Base-by-base conservation (phyloP, 2,888 invertebrate genomes). In the Drosophila melanosoma region DNA sequence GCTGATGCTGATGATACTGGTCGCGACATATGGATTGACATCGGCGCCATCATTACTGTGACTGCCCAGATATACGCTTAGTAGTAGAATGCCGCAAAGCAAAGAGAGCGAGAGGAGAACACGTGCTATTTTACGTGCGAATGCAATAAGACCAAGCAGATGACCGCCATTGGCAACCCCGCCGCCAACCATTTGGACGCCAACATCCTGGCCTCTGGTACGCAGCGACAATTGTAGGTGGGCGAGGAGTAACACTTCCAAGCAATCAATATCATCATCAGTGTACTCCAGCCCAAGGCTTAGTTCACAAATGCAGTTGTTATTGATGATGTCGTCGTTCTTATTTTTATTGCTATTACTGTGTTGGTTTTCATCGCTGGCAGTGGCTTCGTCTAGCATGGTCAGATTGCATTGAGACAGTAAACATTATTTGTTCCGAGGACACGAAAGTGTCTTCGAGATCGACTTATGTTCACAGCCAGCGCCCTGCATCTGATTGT, bases 381-480 rank as follows among this genome's bases (percentile, higher is more conserved):
- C 81, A 79, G 84, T 80, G 72, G 81, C 80, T 67, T 87, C 79
- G 68, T 86, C 79, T 79, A 85, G 84, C 79, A 80, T 85, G 88
- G 91, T 91, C 82, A 90, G 70, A 87, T 91, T 91, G 86, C 91
- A 91, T 80, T 87, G 84, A 57, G 85, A 79, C 63, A 91, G 89
- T 90, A 91, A 91, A 91, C 91, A 91, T 91, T 91, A 91, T 90
- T 88, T 88, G 57, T 71, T 74, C 68, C 72, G 79, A 20, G 70
- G 52, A 33, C 82, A 79, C 7, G 62, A 58, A 53, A 69, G 76
- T 29, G 76, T 77, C 32, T 70, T 29, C 20, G 69, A 26, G 51
- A 6, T 53, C 42, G 60, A 45, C 49, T 11, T 26, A n/a, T 11
- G 3, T 23, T 32, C 61, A n/a, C 49, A 29, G 8, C 32, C 17